Conservation (phyloP, 2,888 invertebrate genomes). For the Melieria crassipennis region DNA sequence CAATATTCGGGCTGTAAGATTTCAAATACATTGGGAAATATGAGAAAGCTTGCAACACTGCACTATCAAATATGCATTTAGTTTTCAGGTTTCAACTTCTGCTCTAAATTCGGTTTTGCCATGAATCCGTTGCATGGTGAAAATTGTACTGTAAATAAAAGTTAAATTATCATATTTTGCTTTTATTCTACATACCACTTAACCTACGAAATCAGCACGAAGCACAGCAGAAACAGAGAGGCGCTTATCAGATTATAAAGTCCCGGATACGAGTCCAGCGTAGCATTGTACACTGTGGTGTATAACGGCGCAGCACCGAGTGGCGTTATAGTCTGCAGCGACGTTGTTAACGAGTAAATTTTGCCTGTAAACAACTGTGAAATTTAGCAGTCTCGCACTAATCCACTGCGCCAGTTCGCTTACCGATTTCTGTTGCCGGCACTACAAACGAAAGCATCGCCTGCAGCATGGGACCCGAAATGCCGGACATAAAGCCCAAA, state of each 20-base stretch:
- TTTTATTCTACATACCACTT: background rate
- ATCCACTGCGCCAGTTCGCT: slow-evolving; percentile 17
- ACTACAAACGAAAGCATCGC: slow-evolving; percentile 60
- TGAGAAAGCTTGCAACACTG: no score
- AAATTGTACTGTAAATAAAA: no score
- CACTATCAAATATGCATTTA: no score
- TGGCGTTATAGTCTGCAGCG: slow-evolving; percentile 73
- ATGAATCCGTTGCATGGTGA: no score
- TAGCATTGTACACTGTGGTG: slow-evolving; percentile 71
- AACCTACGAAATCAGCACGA: slow-evolving; percentile 67
- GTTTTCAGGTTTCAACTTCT: no score
- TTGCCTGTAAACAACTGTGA: slow-evolving; percentile 65
- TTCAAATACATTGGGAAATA: no score
- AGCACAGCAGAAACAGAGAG: slow-evolving; percentile 62
- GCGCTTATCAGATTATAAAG: slow-evolving; percentile 70
- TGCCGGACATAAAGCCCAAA: slow-evolving; percentile 55
- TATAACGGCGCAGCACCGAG: slow-evolving; percentile 73
- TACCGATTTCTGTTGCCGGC: slow-evolving; percentile 63
- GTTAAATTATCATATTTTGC: no score
- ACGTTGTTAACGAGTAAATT: slow-evolving; percentile 74
- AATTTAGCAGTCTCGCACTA: no score
- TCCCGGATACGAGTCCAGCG: slow-evolving; percentile 67
- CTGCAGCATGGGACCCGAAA: slow-evolving; percentile 59
- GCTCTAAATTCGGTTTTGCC: no score
- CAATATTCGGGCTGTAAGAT: no score